Evolutionary conservation across 2,797 vertebrate genomes (phyloP).

Genomic region (Urosaurus nigricauda): DNA sequence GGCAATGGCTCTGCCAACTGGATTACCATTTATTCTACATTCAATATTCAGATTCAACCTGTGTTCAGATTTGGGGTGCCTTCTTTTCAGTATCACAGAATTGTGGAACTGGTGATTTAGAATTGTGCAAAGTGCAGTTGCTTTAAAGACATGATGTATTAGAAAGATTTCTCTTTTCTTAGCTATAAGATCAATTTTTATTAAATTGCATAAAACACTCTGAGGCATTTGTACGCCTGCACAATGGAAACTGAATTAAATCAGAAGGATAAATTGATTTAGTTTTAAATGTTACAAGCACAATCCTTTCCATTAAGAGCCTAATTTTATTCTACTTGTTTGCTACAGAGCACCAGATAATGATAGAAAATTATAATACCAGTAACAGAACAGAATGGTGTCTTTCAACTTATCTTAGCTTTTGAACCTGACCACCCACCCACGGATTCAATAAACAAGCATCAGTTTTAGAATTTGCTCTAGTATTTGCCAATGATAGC

Average conservation of each 20-base stretch:
- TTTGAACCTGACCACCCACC: neutral
- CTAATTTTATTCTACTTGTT: constrained; percentile 59
- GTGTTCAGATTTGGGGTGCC: constrained; percentile 1
- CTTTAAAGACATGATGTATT: constrained; percentile 52
- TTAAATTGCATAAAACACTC: constrained; percentile 59
- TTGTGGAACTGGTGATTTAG: constrained; percentile 27
- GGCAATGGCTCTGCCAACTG: neutral
- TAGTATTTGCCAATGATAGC: neutral
- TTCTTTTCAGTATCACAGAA: constrained; percentile 36
- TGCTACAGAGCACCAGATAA: constrained; percentile 36
- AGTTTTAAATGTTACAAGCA: constrained; percentile 53
- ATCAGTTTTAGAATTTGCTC: neutral
- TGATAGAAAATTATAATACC: constrained; percentile 20
- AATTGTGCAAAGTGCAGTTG: constrained; percentile 34
- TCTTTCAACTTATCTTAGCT: neutral
- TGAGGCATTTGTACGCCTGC: constrained; percentile 46
- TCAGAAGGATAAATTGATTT: constrained; percentile 53
- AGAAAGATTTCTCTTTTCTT: constrained; percentile 61
- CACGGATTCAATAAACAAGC: neutral
- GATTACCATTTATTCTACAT: neutral
- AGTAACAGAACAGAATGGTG: constrained; percentile 17
- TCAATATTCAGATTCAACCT: neutral
- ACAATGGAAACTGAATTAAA: constrained; percentile 53
- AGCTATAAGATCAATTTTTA: constrained; percentile 57
- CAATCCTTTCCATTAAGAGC: constrained; percentile 53